These are phyloP conservation scores for Myiopsitta monachus DNA, from an alignment of 2,113 vertebrate genomes.

Conservation along the genomic window DNA sequence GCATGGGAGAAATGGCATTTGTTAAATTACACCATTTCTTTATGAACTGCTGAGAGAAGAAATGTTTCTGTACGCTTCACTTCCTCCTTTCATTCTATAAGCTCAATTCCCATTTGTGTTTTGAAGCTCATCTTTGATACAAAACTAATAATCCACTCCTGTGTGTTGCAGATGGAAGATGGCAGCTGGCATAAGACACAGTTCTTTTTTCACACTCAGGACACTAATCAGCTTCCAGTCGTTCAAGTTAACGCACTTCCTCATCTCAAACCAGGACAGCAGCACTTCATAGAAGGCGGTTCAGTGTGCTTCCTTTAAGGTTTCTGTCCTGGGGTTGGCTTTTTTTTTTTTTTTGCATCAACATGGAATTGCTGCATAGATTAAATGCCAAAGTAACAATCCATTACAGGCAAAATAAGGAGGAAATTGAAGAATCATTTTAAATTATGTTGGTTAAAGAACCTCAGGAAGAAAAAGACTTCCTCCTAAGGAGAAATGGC, in stretches of 20 bases:
- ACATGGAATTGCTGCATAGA: not conserved
- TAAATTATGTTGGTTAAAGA: conserved; percentile 55
- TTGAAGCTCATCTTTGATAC: not conserved
- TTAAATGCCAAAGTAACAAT: not conserved
- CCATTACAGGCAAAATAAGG: not conserved
- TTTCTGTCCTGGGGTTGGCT: not conserved
- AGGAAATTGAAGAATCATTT: conserved; percentile 14
- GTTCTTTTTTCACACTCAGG: conserved; percentile 91
- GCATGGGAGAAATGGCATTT: not conserved
- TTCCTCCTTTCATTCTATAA: not conserved
- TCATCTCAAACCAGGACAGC: conserved; percentile 70
- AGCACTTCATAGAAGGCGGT: conserved; percentile 84
- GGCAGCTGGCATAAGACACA: conserved; percentile 90
- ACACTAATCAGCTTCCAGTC: conserved; percentile 89
- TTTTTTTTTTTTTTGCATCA: not conserved
- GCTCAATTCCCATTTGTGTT: not conserved
- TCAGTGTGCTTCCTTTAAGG: conserved; percentile 91
- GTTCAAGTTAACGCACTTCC: conserved; percentile 79
- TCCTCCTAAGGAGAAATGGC: conserved; percentile 70
- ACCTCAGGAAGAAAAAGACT: conserved; percentile 74
- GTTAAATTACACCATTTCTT: not conserved
- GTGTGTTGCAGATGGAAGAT: conserved; percentile 86
- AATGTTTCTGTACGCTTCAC: not conserved
- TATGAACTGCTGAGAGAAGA: not conserved
- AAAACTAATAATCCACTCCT: not conserved